Evolutionary conservation across 53 echinoderm and acorn worm species (phyloP).

Genomic region (Luidia sarsii): DNA sequence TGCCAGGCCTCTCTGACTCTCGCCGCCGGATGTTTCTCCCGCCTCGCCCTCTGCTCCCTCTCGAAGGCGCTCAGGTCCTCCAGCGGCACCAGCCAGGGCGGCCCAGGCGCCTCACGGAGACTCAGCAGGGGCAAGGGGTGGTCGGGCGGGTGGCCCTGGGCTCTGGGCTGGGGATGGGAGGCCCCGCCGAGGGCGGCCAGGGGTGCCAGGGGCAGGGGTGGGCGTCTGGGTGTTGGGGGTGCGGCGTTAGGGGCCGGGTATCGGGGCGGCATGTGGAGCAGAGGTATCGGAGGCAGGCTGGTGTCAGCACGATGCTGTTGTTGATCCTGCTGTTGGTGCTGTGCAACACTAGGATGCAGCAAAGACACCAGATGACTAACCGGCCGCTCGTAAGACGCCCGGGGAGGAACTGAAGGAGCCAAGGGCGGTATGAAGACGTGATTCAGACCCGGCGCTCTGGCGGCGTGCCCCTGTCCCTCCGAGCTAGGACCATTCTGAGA

Average conservation of each 20-base stretch:
- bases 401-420: neutral
- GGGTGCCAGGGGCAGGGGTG: slow-evolving; percentile 5
- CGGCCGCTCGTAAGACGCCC: neutral
- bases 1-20: slow-evolving; percentile 19
- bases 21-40: slow-evolving; percentile 24
- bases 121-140: slow-evolving; percentile 17
- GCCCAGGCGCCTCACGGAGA: neutral
- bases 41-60: slow-evolving; percentile 17
- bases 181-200: neutral
- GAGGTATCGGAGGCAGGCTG: slow-evolving; percentile 24
- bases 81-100: slow-evolving; percentile 22
- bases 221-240: no score
- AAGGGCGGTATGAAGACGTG: neutral
- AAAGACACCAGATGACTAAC: slow-evolving; percentile 24
- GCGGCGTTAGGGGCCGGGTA: slow-evolving; percentile 11
- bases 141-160: neutral
- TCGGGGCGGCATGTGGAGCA: slow-evolving; percentile 35
- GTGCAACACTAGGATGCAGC: slow-evolving; percentile 18
- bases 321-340: no score
- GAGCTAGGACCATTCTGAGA: neutral
- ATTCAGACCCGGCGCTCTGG: neutral
- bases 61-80: slow-evolving; percentile 42
- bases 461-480: neutral
- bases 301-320: neutral
- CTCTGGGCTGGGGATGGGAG: neutral